Evolutionary conservation across 1,140 invertebrate species (phyloP).

Genomic region (Eurosta solidaginis): DNA sequence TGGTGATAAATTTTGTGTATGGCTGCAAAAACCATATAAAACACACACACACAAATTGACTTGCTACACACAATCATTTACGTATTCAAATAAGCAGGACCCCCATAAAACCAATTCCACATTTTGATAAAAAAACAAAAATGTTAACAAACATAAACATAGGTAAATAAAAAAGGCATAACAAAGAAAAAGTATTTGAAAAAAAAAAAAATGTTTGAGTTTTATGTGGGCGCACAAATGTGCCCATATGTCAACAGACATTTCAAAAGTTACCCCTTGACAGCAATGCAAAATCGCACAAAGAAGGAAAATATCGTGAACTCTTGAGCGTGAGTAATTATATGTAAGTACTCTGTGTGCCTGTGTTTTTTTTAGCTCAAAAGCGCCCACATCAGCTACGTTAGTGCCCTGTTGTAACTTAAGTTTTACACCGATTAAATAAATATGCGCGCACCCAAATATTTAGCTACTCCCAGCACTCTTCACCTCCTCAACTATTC

Average conservation of each 20-base stretch:
- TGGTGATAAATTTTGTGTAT: neutral
- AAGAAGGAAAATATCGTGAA: neutral
- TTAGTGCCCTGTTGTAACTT: neutral
- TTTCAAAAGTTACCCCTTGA: slow-evolving; percentile 6
- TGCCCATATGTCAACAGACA: slow-evolving; percentile 22
- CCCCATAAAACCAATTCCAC: neutral
- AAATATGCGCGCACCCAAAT: slow-evolving; percentile 17
- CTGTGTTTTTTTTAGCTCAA: too few species aligned
- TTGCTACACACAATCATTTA: too few species aligned
- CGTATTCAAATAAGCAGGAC: neutral
- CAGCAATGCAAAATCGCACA: neutral
- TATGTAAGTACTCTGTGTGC: neutral
- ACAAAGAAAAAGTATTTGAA: neutral
- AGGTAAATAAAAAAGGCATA: neutral
- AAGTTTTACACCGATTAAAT: neutral
- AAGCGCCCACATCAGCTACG: neutral
- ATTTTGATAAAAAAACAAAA: neutral
- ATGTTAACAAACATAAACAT: neutral
- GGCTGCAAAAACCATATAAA: neutral
- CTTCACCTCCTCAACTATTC: neutral
- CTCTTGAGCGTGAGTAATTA: neutral
- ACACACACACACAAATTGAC: neutral
- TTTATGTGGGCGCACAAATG: neutral
- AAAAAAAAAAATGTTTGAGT: neutral
- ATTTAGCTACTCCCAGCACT: neutral